Percentiles rank a stretch among this genome's conserved stretches.
Evolutionary conservation across 2,888 invertebrate genomes (phyloP).

Genomic region (Phortica okadai): DNA sequence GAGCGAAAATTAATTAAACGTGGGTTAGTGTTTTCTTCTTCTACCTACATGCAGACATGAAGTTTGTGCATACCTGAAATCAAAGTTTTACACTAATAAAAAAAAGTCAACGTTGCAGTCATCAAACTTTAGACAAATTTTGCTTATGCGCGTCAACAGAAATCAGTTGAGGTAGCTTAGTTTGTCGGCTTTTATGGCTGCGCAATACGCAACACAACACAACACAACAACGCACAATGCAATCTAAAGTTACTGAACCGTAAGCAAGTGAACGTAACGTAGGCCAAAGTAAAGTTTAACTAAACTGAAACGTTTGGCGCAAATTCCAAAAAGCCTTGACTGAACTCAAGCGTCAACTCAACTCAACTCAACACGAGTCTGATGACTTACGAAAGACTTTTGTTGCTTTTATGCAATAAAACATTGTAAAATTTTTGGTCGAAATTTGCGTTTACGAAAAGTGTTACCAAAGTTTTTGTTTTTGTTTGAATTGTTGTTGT

Average conservation of each 20-base stretch:
- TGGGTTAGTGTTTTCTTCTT: no score
- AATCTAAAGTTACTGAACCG: no score
- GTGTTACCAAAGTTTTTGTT: conserved; percentile 13
- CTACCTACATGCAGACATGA: no score
- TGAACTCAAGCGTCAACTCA: neutral
- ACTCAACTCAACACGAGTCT: neutral
- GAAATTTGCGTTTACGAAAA: conserved; percentile 15
- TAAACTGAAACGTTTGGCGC: neutral
- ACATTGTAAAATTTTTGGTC: neutral
- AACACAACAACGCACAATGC: neutral
- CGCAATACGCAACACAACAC: neutral
- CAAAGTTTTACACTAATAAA: neutral
- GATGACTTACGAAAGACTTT: neutral
- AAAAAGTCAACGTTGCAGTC: conserved; percentile 5
- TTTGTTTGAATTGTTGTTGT: neutral
- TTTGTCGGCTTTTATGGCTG: conserved; percentile 11
- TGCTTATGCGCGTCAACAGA: neutral
- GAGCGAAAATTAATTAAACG: no score
- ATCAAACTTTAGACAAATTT: neutral
- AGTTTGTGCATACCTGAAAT: no score
- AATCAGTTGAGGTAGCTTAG: neutral
- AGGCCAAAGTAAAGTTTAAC: no score
- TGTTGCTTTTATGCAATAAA: neutral
- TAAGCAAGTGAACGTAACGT: no score
- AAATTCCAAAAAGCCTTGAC: neutral